Conservation (phyloP, 1,140 invertebrate species). For the Cherax destructor region DNA sequence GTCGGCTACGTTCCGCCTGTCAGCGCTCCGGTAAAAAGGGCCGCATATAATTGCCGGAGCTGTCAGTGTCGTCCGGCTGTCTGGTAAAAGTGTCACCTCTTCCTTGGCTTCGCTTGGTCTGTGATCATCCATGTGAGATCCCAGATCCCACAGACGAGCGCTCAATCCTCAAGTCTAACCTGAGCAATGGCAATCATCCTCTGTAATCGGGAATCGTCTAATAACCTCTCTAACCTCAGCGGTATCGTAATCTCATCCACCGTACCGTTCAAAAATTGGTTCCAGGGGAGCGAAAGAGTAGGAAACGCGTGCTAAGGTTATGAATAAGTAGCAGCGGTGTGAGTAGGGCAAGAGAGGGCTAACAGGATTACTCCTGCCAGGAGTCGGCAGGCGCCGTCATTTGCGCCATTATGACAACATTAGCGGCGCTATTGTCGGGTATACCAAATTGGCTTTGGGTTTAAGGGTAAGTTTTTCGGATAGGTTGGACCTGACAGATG, state of each 20-base stretch:
- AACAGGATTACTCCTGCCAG: constrained; percentile 31
- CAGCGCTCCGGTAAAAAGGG: constrained; percentile 44
- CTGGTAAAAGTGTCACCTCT: constrained; percentile 37
- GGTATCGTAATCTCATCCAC: constrained; percentile 12
- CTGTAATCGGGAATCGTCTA: not conserved
- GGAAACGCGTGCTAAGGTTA: not conserved
- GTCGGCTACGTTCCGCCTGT: constrained; percentile 48
- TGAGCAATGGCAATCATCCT: not conserved
- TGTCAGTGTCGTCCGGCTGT: constrained; percentile 39
- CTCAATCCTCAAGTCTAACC: not conserved
- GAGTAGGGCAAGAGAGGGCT: not conserved
- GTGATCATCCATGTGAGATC: constrained; percentile 21
- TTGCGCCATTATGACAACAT: constrained; percentile 39
- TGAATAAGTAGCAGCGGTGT: not conserved
- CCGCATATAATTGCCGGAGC: constrained; percentile 38
- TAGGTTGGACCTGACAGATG: not conserved
- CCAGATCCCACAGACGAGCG: not conserved
- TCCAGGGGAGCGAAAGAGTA: not conserved
- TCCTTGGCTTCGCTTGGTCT: constrained; percentile 6
- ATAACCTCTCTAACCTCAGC: not conserved
- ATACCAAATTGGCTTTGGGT: constrained; percentile 23
- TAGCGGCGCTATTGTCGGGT: constrained; percentile 28
- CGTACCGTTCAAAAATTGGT: constrained; percentile 22
- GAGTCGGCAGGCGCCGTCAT: constrained; percentile 36
- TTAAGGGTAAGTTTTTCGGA: constrained; percentile 21